Evolutionary conservation across 2,113 vertebrate genomes (phyloP).

Genomic region (Mirza zaza): DNA sequence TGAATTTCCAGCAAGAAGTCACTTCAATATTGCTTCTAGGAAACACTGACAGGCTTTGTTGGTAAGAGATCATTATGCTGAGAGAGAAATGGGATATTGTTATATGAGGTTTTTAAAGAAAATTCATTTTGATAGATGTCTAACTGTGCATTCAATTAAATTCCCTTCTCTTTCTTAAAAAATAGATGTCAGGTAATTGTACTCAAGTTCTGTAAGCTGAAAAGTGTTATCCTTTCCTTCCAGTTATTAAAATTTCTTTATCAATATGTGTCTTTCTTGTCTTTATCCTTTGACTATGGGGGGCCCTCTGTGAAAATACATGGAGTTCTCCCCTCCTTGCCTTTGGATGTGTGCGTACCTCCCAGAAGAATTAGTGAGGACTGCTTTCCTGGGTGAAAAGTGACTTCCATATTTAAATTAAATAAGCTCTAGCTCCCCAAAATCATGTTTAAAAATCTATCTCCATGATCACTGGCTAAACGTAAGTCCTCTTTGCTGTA

Average conservation of each 20-base stretch:
- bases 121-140: slow-evolving; percentile 72
- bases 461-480: neutral
- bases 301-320: slow-evolving; percentile 39
- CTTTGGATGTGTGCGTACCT: neutral
- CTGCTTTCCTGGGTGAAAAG: neutral
- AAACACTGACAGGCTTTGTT: slow-evolving; percentile 79
- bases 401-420: slow-evolving; percentile 28
- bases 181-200: slow-evolving; percentile 63
- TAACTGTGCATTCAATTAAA: slow-evolving; percentile 77
- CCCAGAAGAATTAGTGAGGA: neutral
- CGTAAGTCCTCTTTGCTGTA: neutral
- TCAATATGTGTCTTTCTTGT: slow-evolving; percentile 53
- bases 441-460: neutral
- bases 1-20: slow-evolving; percentile 76
- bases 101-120: slow-evolving; percentile 70
- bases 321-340: neutral
- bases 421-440: neutral
- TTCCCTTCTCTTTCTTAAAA: slow-evolving; percentile 65
- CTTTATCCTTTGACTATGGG: slow-evolving; percentile 61
- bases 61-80: slow-evolving; percentile 79
- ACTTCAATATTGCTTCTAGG: slow-evolving; percentile 78
- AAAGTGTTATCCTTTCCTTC: slow-evolving; percentile 60
- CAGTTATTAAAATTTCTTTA: slow-evolving; percentile 60
- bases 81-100: slow-evolving; percentile 72
- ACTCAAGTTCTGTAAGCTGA: slow-evolving; percentile 57